These are phyloP conservation scores for Chionis minor DNA, from an alignment of 2,113 vertebrate genomes.

Conservation along the genomic window DNA sequence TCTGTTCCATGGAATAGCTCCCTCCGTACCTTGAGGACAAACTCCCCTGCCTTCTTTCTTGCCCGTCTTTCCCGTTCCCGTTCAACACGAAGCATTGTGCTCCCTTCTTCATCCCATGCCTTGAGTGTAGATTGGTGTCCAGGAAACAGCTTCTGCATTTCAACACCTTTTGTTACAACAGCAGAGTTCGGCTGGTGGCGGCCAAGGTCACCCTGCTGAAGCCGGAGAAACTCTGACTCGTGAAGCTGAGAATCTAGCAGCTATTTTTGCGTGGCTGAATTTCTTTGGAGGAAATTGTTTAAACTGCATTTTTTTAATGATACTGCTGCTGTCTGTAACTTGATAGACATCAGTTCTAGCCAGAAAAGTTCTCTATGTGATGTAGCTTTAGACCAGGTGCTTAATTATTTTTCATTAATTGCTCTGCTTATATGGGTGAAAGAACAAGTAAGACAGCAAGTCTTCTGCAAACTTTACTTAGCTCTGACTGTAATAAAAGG, in stretches of 20 bases:
- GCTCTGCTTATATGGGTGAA: background rate
- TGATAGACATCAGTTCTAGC: background rate
- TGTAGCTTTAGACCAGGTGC: background rate
- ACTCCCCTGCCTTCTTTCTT: background rate
- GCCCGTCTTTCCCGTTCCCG: background rate
- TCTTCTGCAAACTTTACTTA: background rate
- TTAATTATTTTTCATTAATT: slow-evolving; percentile 40
- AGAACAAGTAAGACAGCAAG: slow-evolving; percentile 6
- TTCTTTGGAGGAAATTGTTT: background rate
- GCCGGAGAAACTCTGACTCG: background rate
- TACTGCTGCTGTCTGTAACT: background rate
- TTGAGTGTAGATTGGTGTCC: background rate
- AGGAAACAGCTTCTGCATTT: background rate
- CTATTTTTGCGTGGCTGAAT: background rate
- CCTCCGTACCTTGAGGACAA: no score
- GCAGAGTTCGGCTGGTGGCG: background rate
- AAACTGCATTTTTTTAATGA: background rate
- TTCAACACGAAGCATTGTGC: background rate
- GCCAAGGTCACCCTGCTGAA: background rate
- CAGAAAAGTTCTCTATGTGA: background rate
- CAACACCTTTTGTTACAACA: background rate
- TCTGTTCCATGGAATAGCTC: background rate
- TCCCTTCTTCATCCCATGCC: background rate
- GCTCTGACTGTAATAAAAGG: slow-evolving; percentile 19
- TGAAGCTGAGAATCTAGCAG: background rate